Evolutionary conservation across 2,888 invertebrate species (phyloP).

Genomic region (Cheilosia soror): DNA sequence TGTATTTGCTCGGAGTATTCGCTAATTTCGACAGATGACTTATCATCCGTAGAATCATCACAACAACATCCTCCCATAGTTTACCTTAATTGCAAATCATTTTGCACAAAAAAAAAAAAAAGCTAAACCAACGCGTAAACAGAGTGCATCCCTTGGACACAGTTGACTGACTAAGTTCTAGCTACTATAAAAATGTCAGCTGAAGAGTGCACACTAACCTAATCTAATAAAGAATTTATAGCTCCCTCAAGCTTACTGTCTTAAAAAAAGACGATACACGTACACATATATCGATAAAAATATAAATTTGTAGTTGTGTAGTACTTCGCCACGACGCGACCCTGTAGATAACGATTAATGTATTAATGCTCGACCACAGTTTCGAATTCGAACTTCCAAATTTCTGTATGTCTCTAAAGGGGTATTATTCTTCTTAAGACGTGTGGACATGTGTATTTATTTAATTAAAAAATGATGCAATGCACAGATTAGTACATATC

Average conservation of each 20-base stretch:
- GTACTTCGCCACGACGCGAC: neutral
- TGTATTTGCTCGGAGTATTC: constrained; percentile 58
- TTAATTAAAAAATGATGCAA: neutral
- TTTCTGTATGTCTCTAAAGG: too few species aligned
- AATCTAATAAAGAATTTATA: constrained; percentile 58
- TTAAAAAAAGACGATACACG: neutral
- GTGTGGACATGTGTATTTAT: too few species aligned
- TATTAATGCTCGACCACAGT: neutral
- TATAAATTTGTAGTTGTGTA: neutral
- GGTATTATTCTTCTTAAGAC: too few species aligned
- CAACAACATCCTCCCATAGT: constrained; percentile 60
- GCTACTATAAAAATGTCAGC: constrained; percentile 16
- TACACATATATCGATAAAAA: constrained; percentile 7
- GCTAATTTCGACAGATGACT: constrained; percentile 3
- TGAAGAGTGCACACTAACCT: constrained; percentile 41
- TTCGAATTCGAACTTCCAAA: neutral
- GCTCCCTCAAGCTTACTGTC: constrained; percentile 32
- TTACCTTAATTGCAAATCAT: constrained; percentile 18
- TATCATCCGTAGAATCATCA: constrained; percentile 45
- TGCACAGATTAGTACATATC: neutral
- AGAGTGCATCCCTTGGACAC: constrained; percentile 2
- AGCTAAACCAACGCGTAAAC: neutral
- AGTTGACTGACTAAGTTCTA: constrained; percentile 29
- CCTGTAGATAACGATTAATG: neutral
- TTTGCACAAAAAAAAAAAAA: constrained; percentile 7